Conservation (phyloP, 2,797 vertebrate species). For the Hippoglossus hippoglossus region DNA sequence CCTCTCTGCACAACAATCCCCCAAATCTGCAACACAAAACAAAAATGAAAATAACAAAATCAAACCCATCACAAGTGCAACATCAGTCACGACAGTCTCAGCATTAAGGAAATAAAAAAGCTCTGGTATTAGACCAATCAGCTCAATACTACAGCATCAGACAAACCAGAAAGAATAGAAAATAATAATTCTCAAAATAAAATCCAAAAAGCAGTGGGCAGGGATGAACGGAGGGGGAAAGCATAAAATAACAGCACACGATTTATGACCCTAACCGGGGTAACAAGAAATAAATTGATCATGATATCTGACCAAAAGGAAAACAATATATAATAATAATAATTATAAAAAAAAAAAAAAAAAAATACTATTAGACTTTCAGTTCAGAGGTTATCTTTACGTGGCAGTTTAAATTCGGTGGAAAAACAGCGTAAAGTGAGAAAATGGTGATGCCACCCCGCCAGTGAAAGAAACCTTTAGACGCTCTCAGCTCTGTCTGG, state of each 20-base stretch:
- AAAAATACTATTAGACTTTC: conserved; percentile 67
- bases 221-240: background rate
- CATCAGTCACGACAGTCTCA: conserved; percentile 76
- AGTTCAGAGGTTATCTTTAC: conserved; percentile 57
- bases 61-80: conserved; percentile 82
- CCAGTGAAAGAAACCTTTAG: conserved; percentile 59
- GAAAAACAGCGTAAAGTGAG: conserved; percentile 44
- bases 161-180: conserved; percentile 54
- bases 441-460: conserved; percentile 44
- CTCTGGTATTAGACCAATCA: conserved; percentile 69
- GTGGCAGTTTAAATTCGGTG: conserved; percentile 48
- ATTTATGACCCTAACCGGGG: conserved; percentile 64
- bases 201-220: conserved; percentile 39
- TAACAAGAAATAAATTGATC: conserved; percentile 60
- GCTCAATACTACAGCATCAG: conserved; percentile 78
- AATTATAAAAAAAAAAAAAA: conserved; percentile 41
- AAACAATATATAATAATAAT: conserved; percentile 45
- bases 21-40: conserved; percentile 59
- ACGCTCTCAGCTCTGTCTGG: conserved; percentile 29
- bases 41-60: conserved; percentile 53
- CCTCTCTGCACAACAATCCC: conserved; percentile 56
- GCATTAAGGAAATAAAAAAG: conserved; percentile 55
- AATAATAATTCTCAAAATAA: conserved; percentile 34
- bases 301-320: conserved; percentile 62
- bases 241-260: conserved; percentile 71